phyloP scores from a whole-genome alignment of 2,797 vertebrate genomes.

The Cetoscarus ocellatus region DNA sequence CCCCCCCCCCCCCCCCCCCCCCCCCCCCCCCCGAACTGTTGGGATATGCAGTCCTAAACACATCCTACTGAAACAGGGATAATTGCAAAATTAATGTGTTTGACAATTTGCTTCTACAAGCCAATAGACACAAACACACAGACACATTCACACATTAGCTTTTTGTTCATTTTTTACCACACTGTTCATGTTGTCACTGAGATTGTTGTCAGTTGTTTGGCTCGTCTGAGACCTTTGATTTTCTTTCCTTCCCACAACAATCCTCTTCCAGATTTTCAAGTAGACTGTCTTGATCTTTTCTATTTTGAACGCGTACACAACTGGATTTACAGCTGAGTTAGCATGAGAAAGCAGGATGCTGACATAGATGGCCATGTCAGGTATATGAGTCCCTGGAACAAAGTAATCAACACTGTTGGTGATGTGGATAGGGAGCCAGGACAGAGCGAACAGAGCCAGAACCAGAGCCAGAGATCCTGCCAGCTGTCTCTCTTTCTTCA shows the following conservation, averaged over 20 bases:
- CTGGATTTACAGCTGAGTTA: conserved; percentile 88
- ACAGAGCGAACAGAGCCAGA: conserved; percentile 87
- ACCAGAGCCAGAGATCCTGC: conserved; percentile 89
- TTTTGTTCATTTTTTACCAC: background rate
- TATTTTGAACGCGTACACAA: conserved; percentile 87
- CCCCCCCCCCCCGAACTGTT: too few relatives aligned
- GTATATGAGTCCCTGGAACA: fast-evolving
- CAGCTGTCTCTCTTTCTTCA: conserved; percentile 85
- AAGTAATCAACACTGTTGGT: conserved; percentile 84
- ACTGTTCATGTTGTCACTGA: conserved; percentile 46
- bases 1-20: too few relatives aligned
- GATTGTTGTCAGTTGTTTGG: conserved; percentile 58
- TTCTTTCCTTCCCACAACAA: conserved; percentile 39
- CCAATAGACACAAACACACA: background rate
- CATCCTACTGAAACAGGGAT: too few relatives aligned
- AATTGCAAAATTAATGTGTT: background rate
- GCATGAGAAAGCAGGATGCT: conserved; percentile 86
- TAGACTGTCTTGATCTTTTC: conserved; percentile 84
- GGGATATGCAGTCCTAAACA: too few relatives aligned
- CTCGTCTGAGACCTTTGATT: conserved; percentile 41
- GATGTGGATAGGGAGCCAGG: conserved; percentile 90
- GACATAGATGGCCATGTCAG: conserved; percentile 14
- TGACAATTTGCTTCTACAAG: background rate
- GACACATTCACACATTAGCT: background rate
- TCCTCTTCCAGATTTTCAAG: conserved; percentile 65